Evolutionary conservation across 2,888 invertebrate genomes (phyloP).

Genomic region (Agrenia bidenticulata): DNA sequence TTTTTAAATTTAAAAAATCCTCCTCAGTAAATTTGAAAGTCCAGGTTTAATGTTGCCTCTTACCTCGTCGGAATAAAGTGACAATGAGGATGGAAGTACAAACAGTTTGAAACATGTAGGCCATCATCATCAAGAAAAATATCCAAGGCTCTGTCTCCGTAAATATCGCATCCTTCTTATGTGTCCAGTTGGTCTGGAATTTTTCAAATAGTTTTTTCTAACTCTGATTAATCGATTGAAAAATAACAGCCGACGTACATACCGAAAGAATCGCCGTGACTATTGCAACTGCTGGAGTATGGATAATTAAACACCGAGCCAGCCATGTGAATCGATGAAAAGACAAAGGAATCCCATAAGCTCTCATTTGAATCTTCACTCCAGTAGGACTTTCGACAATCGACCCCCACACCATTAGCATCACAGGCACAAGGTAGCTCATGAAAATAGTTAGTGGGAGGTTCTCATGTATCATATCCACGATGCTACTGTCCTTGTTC

Average conservation of each 20-base stretch:
- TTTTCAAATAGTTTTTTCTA: no score
- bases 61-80: slow-evolving; percentile 32
- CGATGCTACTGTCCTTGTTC: slow-evolving; percentile 16
- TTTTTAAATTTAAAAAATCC: neutral
- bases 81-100: slow-evolving; percentile 20
- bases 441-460: slow-evolving; percentile 23
- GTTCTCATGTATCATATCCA: slow-evolving; percentile 12
- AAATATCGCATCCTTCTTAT: neutral
- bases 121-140: slow-evolving; percentile 25
- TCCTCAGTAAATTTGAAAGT: no score
- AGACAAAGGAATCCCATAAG: slow-evolving; percentile 17
- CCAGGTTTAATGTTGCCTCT: no score
- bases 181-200: slow-evolving; percentile 30
- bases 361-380: slow-evolving; percentile 4
- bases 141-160: slow-evolving; percentile 15
- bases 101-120: slow-evolving; percentile 27
- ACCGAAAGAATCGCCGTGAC: slow-evolving; percentile 29
- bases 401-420: slow-evolving; percentile 25
- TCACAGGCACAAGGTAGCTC: slow-evolving; percentile 20
- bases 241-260: no score
- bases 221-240: no score
- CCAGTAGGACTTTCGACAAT: slow-evolving; percentile 30
- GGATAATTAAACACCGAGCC: slow-evolving; percentile 21
- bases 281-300: slow-evolving; percentile 8
- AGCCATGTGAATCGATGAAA: slow-evolving; percentile 31